Base-by-base conservation (phyloP, 2,888 invertebrate species). In the Troides aeacus region DNA sequence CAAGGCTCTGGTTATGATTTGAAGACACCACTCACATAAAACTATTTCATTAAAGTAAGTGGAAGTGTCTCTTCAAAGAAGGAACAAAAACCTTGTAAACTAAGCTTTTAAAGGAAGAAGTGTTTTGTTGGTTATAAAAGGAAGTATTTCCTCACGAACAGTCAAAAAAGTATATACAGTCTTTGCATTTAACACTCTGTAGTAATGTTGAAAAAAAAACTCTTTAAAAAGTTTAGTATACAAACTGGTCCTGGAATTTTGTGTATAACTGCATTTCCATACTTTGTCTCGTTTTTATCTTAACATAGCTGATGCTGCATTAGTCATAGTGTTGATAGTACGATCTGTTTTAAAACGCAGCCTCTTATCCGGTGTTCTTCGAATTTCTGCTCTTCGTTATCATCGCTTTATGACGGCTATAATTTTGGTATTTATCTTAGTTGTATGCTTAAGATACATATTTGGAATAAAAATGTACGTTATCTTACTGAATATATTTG, bases 321-420 rank as follows among this genome's bases (percentile, higher is more conserved):
- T 15, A 23, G 23, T 50, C 30, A 21, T 5, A 39, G 30, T 56
- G 56, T 64, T 56, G 56, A 64, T 62, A 62, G 57, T 66, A 62
- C 58, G 36, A 66, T 62, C 58, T 42, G 62, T 66, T 66, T 24
- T 59, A 23, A 63, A 59, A 63, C 24, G 42, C 53, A 21, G 21
- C 1, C 18, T 56, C 66, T 70, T 70, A 66, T 70, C 70, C 59
- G 50, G 30, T 30, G 21, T 69, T 66, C 69, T 66, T 56, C 50
- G 70, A 63, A 66, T 63, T 58, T 66, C 42, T 60, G 70, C 70
- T 66, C 70, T 53, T 30, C 24, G 59, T 66, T 69, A 69, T 69
- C 65, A 50, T 62, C 61, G 39, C 66, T 63, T 59, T 62, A 70
- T 60, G 63, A 66, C 63, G 62, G 58, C 10, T 58, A 58, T 66